Percentiles rank a stretch among this genome's conserved stretches.
These are phyloP conservation scores for Amblyopsis rosae DNA, from an alignment of 2,113 vertebrate genomes.

Conservation along the genomic window DNA sequence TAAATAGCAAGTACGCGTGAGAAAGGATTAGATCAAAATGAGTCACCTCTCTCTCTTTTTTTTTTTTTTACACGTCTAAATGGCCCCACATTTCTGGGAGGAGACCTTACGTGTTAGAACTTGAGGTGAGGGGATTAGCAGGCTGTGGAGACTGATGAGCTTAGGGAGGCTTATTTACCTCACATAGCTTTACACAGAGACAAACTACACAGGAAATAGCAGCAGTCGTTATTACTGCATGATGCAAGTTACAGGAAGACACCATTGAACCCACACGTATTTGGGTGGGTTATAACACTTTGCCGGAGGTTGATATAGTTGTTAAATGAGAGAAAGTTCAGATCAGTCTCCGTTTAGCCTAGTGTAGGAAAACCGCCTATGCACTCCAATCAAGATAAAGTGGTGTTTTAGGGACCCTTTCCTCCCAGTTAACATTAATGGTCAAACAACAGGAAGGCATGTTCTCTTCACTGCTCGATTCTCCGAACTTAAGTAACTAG, in stretches of 20 bases:
- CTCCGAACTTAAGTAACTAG: too few relatives aligned
- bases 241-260: not conserved
- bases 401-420: not conserved
- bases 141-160: slow-evolving; percentile 4
- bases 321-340: too few relatives aligned
- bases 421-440: not conserved
- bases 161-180: slow-evolving; percentile 2
- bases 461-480: not conserved
- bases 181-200: not conserved
- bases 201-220: not conserved
- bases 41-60: not conserved
- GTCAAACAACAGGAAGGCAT: slow-evolving; percentile 18
- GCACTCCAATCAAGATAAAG: too few relatives aligned
- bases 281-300: not conserved
- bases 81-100: slow-evolving; percentile 28
- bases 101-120: slow-evolving; percentile 14
- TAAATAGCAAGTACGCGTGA: slow-evolving; percentile 19
- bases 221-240: not conserved
- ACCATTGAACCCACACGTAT: not conserved
- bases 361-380: too few relatives aligned
- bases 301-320: too few relatives aligned
- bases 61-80: not conserved
- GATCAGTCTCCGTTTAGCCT: too few relatives aligned
- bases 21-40: not conserved
- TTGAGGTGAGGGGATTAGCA: slow-evolving; percentile 34